Conservation (phyloP, 2,797 vertebrate species). For the Paguma larvata region DNA sequence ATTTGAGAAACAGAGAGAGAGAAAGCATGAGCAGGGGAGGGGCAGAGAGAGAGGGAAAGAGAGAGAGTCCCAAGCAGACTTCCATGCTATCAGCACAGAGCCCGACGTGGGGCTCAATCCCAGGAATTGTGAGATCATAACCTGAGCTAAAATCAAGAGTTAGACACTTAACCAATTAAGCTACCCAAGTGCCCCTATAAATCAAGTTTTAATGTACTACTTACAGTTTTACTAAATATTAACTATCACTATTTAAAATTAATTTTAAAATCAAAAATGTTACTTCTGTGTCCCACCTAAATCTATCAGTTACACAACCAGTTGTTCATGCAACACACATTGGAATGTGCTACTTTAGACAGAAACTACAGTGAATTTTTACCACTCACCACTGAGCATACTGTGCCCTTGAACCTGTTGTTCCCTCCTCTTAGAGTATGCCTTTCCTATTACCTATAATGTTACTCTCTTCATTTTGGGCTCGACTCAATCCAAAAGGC, state of each 20-base stretch:
- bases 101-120: no score
- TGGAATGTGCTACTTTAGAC: not conserved
- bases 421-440: not conserved
- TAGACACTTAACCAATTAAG: no score
- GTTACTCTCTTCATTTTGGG: not conserved
- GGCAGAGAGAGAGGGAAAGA: no score
- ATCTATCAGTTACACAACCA: not conserved
- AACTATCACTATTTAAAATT: not conserved
- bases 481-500: not conserved
- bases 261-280: not conserved
- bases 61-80: no score
- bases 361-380: not conserved
- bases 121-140: no score
- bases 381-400: not conserved
- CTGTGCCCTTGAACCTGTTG: not conserved
- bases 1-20: no score
- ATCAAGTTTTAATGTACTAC: conserved; percentile 7
- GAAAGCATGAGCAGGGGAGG: no score
- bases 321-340: not conserved
- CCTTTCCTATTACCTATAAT: not conserved
- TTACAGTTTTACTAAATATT: conserved; percentile 12
- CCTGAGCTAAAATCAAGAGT: no score
- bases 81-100: no score
- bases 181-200: not conserved
- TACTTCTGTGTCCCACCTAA: not conserved